Evolutionary conservation across 92 coral and sea anemone species (phyloP), one percentile per base, ranked within the genome.

Genomic region (Porites rus): DNA sequence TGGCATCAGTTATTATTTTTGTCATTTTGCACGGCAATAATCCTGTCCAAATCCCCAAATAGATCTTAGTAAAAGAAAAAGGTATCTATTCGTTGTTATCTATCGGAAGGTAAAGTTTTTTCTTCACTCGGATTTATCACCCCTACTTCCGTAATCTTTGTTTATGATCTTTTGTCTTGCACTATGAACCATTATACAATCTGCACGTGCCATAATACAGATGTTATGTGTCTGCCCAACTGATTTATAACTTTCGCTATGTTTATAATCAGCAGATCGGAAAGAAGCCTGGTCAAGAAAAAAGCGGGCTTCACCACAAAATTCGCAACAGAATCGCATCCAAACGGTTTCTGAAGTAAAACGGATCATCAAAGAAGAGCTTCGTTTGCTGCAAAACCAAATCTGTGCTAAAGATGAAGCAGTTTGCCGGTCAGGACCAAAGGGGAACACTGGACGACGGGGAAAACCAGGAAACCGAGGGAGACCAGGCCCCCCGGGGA

Each of bases 321-420:
- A 14, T 56, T 56, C 61, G 16, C 61, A 56, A 56, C 61, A 56
- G 61, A 56, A 56, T 6, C 16, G 7, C 0, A 22, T 72, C 24
- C 77, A 51, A 75, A 43, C 80, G 20, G 63, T 66, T 51, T 65
- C 81, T 64, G 81, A 51, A 13, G 63, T 65, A 22, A 51, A 76
- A 50, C 31, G 1, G 65, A 25, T 74, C 69, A 79, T 90, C 86
- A 90, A 90, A 28, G 82, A 64, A 85, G 86, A 79, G 58, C 75
- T 90, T 65, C 81, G 77, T 2, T 56, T 65, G 19, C 70, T 89
- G 16, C 80, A 85, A 69, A 72, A 76, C 63, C 90, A 85, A 74
- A 74, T 85, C 66, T 85, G 92, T 72, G 90, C 83, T 25, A 79
- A 74, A 46, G 89, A 79, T 79, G 52, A 89, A 66, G 85, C 87